Percentiles rank a stretch among this genome's conserved stretches.
Conservation (phyloP, 2,797 vertebrate genomes). For the Artibeus lituratus region DNA sequence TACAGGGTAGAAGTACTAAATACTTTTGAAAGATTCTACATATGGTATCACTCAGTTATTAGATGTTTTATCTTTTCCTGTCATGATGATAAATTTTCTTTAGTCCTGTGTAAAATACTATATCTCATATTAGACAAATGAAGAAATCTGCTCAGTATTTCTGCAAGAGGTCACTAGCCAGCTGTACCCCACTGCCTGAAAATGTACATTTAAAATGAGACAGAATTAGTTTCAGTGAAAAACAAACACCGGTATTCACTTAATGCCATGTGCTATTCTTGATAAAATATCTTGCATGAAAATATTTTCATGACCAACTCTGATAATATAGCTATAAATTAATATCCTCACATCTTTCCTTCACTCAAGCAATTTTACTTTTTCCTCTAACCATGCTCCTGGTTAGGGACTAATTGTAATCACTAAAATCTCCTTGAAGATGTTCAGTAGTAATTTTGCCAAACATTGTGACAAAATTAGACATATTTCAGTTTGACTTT, state of each 20-base stretch:
- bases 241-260: not conserved
- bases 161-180: constrained; percentile 35
- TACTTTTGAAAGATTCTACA: constrained; percentile 70
- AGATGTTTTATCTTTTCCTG: constrained; percentile 67
- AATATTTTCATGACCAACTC: not conserved
- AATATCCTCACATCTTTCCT: not conserved
- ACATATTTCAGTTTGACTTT: not conserved
- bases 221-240: not conserved
- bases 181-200: constrained; percentile 15
- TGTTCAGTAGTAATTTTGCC: not conserved
- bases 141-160: constrained; percentile 40
- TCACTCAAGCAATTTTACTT: not conserved
- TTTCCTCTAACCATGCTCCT: not conserved
- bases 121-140: constrained; percentile 64
- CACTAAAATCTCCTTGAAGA: constrained; percentile 16
- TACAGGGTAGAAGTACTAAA: not conserved
- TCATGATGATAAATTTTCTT: constrained; percentile 67
- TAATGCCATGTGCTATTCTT: not conserved
- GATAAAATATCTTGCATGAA: constrained; percentile 19
- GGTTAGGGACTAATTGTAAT: not conserved
- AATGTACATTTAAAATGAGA: not conserved
- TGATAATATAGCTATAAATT: not conserved
- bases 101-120: not conserved
- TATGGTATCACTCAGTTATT: constrained; percentile 80
- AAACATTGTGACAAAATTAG: not conserved